Percentiles rank a stretch among this genome's conserved stretches.
Evolutionary conservation across 2,888 invertebrate genomes (phyloP).

Genomic region (Iphiclides podalirius): DNA sequence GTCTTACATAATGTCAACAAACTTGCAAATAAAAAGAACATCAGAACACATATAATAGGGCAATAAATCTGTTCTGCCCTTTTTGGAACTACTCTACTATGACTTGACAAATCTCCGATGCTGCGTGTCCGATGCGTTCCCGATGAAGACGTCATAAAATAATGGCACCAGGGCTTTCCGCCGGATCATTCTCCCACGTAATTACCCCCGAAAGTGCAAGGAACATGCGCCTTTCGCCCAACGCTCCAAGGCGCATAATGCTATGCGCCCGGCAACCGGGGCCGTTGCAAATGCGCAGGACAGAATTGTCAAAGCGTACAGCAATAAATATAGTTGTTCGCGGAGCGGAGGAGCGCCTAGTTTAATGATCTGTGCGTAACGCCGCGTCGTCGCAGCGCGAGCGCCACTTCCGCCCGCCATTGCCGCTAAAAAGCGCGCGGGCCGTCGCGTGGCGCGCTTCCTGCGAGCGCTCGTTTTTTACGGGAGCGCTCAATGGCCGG

Average conservation of each 20-base stretch:
- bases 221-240: slow-evolving; percentile 24
- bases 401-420: slow-evolving; percentile 71
- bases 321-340: slow-evolving; percentile 68
- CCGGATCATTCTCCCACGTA: slow-evolving; percentile 46
- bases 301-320: slow-evolving; percentile 65
- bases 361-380: slow-evolving; percentile 75
- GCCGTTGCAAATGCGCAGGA: slow-evolving; percentile 40
- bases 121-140: slow-evolving; percentile 41
- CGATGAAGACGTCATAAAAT: slow-evolving; percentile 74
- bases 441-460: slow-evolving; percentile 29
- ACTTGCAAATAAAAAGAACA: slow-evolving; percentile 21
- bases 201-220: slow-evolving; percentile 44
- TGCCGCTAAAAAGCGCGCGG: slow-evolving; percentile 60
- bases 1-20: slow-evolving; percentile 7
- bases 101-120: slow-evolving; percentile 46
- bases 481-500: slow-evolving; percentile 8
- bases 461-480: slow-evolving; percentile 20
- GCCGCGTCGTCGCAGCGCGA: no score
- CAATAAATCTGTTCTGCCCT: slow-evolving; percentile 43
- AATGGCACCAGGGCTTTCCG: slow-evolving; percentile 61
- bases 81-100: slow-evolving; percentile 42
- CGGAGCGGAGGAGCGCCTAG: slow-evolving; percentile 48
- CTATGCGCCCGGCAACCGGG: slow-evolving; percentile 19
- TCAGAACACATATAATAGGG: slow-evolving; percentile 33
- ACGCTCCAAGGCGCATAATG: slow-evolving; percentile 19